Base-by-base conservation (phyloP, 2,797 vertebrate genomes). In the Labeo calbasu region DNA sequence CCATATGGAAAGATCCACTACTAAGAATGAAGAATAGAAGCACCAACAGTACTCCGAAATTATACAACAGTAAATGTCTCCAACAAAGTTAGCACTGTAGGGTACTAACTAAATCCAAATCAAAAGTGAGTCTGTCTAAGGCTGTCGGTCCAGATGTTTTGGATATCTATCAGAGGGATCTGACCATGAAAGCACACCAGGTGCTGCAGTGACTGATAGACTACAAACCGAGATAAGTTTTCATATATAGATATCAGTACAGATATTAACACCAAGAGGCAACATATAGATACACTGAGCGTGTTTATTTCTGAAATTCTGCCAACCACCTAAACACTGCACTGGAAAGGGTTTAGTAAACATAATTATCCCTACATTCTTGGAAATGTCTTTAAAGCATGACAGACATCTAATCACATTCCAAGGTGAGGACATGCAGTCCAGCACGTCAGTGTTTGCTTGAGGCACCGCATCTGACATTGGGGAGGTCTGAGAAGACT, bases 401-500 rank as follows among this genome's bases (percentile, higher is more conserved):
- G 66, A 84, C 65, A 50, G 9, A 70, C 55, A 79, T 61, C 51
- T 14, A 77, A 77, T 79, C 25, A 14, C 53, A 79, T 84, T 84
- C 21, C 76, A 71, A 59, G 72, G 40, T 61, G 43, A 78, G 75
- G 46, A 79, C 65, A 71, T 25, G 50, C 59, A 36, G 66, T 59
- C 53, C 76, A 71, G 51, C 40, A 59, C 40, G 53, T 25, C 73
- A 83, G 63, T 48, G 75, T 83, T 83, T 48, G 82, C 82, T 77
- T 21, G 12, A 68, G 82, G 82, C 73, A 59, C 15, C 8, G 5
- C 63, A 84, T 79, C 79, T 84, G 76, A 84, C 82, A 79, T 84
- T 63, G 55, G 40, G 61, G 50, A 57, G 63, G 75, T 70, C 53
- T 79, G 46, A 40, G 46, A 63, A 61, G 55, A 17, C 76, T 79